phyloP scores from a whole-genome alignment of 2,113 vertebrate species.

The Pampusana beccarii region DNA sequence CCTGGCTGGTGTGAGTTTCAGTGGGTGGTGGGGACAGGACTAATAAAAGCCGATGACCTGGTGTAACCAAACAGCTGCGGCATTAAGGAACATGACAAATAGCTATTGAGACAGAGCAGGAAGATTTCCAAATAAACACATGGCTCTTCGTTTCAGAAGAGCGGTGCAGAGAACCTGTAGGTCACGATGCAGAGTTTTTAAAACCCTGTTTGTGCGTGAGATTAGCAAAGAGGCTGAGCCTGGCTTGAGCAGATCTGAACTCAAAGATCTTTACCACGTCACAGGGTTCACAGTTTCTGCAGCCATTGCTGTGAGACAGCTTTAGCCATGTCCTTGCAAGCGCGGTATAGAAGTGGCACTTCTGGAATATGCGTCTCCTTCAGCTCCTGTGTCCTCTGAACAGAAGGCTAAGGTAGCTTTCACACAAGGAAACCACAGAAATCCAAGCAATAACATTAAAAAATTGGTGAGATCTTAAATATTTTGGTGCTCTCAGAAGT shows the following conservation, averaged over 20 bases:
- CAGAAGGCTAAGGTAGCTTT: not conserved
- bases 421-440: not conserved
- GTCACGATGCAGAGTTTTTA: rapidly evolving
- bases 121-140: not conserved
- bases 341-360: rapidly evolving
- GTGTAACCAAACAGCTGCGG: conserved; percentile 54
- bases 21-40: conserved; percentile 44
- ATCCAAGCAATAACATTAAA: not conserved
- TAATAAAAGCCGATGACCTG: conserved; percentile 76
- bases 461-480: not conserved
- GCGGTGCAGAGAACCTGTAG: not conserved
- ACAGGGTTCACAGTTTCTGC: rapidly evolving
- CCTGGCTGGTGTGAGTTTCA: conserved; percentile 77
- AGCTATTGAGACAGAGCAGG: not conserved
- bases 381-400: not conserved
- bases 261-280: rapidly evolving
- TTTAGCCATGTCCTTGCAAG: not conserved
- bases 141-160: not conserved
- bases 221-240: not conserved
- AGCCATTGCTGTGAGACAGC: not conserved
- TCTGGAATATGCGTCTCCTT: rapidly evolving
- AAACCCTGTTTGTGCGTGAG: not conserved
- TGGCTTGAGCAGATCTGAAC: not conserved
- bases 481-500: not conserved
- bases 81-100: not conserved